A percentile compares a stretch with the other conserved stretches of the same genome.
These are phyloP conservation scores for Gobio gobio DNA, from an alignment of 2,113 vertebrate species.

Conservation along the genomic window DNA sequence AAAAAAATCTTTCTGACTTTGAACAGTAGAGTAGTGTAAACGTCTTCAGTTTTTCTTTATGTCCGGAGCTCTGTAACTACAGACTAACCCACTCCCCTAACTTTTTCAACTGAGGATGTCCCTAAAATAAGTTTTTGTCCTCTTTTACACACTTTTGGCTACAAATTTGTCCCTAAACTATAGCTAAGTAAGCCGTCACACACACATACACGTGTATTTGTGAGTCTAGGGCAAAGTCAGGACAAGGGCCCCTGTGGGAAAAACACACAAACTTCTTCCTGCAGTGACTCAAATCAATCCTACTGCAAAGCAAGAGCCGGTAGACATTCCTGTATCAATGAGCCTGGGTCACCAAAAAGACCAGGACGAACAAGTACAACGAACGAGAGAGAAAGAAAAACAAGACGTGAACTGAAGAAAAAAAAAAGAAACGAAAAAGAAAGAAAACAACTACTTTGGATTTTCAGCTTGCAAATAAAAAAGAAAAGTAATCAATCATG, in stretches of 20 bases:
- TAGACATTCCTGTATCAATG: slow-evolving; percentile 82
- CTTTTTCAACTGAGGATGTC: background rate
- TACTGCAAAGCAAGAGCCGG: slow-evolving; percentile 73
- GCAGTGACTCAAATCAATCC: slow-evolving; percentile 87
- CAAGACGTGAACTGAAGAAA: slow-evolving; percentile 44
- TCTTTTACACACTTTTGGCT: background rate
- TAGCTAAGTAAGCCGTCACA: background rate
- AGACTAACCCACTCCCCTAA: no score
- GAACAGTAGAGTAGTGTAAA: no score
- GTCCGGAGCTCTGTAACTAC: background rate
- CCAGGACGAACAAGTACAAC: slow-evolving; percentile 67
- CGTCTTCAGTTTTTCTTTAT: background rate
- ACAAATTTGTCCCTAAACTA: background rate
- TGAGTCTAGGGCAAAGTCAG: slow-evolving; percentile 45
- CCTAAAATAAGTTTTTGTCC: background rate
- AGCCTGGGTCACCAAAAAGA: slow-evolving; percentile 69
- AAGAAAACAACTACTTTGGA: slow-evolving; percentile 75
- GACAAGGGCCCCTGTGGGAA: slow-evolving; percentile 77
- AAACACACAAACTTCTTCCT: slow-evolving; percentile 88
- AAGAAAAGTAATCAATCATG: slow-evolving; percentile 91
- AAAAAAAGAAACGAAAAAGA: slow-evolving; percentile 46
- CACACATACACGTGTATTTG: slow-evolving; percentile 29
- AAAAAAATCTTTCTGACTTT: no score
- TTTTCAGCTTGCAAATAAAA: slow-evolving; percentile 88
- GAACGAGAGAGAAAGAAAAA: slow-evolving; percentile 37